These are phyloP conservation scores for Heliothis subflexa DNA, from an alignment of 1,140 invertebrate species.

Conservation along the genomic window DNA sequence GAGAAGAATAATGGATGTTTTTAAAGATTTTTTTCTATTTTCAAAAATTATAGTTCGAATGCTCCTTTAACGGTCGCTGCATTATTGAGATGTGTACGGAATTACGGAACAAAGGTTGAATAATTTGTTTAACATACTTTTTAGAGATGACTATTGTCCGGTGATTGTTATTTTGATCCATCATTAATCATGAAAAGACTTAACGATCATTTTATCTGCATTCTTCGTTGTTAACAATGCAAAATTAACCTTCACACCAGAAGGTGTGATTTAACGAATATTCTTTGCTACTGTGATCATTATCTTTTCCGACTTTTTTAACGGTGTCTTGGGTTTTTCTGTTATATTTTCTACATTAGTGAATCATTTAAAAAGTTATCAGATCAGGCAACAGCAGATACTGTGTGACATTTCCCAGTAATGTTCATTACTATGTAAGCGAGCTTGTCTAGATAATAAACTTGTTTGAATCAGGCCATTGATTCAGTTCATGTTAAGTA, in stretches of 20 bases:
- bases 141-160: conserved; percentile 40
- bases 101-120: conserved; percentile 42
- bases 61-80: conserved; percentile 67
- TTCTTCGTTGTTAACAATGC: background rate
- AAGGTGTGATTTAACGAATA: background rate
- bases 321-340: background rate
- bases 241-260: conserved; percentile 1
- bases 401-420: conserved; percentile 34
- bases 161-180: conserved; percentile 34
- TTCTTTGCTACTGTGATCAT: background rate
- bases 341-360: background rate
- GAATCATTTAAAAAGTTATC: background rate
- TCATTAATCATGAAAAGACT: conserved; percentile 38
- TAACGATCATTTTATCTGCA: conserved; percentile 15
- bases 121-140: conserved; percentile 70
- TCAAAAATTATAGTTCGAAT: conserved; percentile 59
- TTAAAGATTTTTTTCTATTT: conserved; percentile 20
- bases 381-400: conserved; percentile 23
- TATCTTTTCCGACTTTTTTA: background rate
- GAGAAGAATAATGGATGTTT: conserved; percentile 65
- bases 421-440: conserved; percentile 17
- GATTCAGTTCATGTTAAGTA: conserved; percentile 37
- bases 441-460: conserved; percentile 27
- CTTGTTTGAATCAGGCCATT: conserved; percentile 36
- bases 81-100: conserved; percentile 55